Conservation (phyloP, 2,797 vertebrate genomes). For the Chelonia mydas region DNA sequence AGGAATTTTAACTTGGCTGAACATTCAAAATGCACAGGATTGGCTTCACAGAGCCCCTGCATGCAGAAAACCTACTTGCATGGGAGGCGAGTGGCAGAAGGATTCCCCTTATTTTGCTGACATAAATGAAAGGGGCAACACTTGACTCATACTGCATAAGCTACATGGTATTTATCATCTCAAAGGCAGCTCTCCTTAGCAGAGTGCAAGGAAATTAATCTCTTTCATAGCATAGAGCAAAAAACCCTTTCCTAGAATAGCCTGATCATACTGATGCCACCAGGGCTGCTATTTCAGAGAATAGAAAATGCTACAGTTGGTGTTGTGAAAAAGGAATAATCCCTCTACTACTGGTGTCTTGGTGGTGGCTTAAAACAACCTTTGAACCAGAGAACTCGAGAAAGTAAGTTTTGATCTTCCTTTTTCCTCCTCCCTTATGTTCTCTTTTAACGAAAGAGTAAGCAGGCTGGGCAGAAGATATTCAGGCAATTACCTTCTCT, state of each 20-base stretch:
- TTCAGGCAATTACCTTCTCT: not conserved
- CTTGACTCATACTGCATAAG: conserved; percentile 16
- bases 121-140: conserved; percentile 8
- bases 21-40: not conserved
- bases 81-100: not conserved
- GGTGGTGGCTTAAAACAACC: not conserved
- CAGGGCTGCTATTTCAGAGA: not conserved
- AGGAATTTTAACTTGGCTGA: conserved; percentile 35
- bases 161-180: conserved; percentile 55
- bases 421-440: not conserved
- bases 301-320: not conserved
- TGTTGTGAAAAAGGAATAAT: not conserved
- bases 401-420: not conserved
- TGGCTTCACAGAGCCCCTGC: not conserved
- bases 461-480: not conserved
- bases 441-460: not conserved
- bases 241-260: not conserved
- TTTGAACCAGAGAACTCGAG: not conserved
- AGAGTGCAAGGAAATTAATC: conserved; percentile 20
- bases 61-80: not conserved
- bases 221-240: not conserved
- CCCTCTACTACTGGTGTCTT: not conserved
- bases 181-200: conserved; percentile 18
- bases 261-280: not conserved
- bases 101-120: conserved; percentile 15